phyloP scores from a whole-genome alignment of 2,113 vertebrate species.

The Misgurnus mizolepis region DNA sequence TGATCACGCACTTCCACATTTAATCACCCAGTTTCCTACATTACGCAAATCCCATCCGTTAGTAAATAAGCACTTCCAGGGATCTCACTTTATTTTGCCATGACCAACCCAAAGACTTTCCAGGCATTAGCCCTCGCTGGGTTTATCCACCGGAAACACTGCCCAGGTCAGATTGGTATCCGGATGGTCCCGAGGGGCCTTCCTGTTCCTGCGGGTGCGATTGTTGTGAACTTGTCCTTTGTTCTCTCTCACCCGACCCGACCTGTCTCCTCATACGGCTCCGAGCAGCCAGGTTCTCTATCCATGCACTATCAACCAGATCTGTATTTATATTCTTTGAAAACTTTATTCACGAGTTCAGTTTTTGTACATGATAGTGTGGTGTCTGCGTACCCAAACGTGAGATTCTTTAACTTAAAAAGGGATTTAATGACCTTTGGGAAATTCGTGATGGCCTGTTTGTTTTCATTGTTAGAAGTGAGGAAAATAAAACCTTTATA shows the following conservation, averaged over 20 bases:
- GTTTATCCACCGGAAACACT: constrained; percentile 49
- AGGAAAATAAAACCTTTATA: not conserved
- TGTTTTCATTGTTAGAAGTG: constrained; percentile 16
- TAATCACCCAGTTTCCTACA: constrained; percentile 11
- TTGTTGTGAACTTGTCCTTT: constrained; percentile 55
- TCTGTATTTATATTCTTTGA: constrained; percentile 8
- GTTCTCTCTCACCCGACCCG: constrained; percentile 42
- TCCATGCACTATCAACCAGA: constrained; percentile 3
- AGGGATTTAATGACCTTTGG: not conserved
- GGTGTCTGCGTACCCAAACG: not conserved
- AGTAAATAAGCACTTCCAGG: not conserved
- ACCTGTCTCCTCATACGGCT: constrained; percentile 40
- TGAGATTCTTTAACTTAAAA: constrained; percentile 5
- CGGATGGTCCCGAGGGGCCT: constrained; percentile 42
- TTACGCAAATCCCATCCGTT: constrained; percentile 20
- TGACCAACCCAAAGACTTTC: constrained; percentile 11
- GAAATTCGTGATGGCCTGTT: constrained; percentile 19
- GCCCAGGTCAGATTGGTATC: constrained; percentile 58
- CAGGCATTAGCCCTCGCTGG: constrained; percentile 17
- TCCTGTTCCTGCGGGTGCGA: constrained; percentile 52
- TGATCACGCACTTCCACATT: not conserved
- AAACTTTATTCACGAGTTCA: not conserved
- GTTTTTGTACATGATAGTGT: not conserved
- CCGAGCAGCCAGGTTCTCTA: constrained; percentile 43
- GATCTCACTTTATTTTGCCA: constrained; percentile 20